phyloP scores from a whole-genome alignment of 92 coral and sea anemone genomes.

The Phenganax marumi region DNA sequence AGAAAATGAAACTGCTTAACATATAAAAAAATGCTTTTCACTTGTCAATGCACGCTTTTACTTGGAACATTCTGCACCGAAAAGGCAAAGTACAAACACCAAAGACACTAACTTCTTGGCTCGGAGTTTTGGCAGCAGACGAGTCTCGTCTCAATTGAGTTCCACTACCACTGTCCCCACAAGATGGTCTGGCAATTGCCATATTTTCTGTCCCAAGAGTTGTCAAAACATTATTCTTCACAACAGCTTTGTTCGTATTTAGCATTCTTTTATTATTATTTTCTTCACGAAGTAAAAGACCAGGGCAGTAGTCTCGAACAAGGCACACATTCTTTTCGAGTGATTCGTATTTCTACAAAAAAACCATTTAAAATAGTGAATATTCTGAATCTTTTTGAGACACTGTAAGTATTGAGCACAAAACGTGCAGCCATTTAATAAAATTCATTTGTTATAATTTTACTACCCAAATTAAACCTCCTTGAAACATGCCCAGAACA shows the following conservation, averaged over 20 bases:
- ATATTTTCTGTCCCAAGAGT: conserved; percentile 73
- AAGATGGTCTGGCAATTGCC: conserved; percentile 76
- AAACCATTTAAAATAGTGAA: neutral
- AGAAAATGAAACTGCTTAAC: no score
- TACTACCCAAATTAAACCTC: no score
- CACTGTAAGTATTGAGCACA: neutral
- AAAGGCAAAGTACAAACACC: neutral
- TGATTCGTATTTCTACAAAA: conserved; percentile 66
- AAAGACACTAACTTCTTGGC: conserved; percentile 50
- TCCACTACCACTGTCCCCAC: conserved; percentile 55
- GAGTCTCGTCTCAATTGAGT: conserved; percentile 31
- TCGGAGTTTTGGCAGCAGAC: conserved; percentile 20
- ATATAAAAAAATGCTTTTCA: no score
- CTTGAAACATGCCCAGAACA: neutral
- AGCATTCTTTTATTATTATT: conserved; percentile 56
- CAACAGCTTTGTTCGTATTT: conserved; percentile 64
- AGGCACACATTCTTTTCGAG: conserved; percentile 74
- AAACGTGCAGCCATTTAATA: no score
- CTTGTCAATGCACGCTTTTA: no score
- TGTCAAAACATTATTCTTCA: conserved; percentile 48
- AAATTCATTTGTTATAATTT: no score
- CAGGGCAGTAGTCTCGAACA: conserved; percentile 65
- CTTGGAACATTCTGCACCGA: no score
- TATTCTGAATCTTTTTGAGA: neutral
- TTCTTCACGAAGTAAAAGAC: conserved; percentile 64